Percentiles rank a stretch among this genome's conserved stretches.
Conservation (phyloP, 2,797 vertebrate species). For the Pelochelys cantorii region DNA sequence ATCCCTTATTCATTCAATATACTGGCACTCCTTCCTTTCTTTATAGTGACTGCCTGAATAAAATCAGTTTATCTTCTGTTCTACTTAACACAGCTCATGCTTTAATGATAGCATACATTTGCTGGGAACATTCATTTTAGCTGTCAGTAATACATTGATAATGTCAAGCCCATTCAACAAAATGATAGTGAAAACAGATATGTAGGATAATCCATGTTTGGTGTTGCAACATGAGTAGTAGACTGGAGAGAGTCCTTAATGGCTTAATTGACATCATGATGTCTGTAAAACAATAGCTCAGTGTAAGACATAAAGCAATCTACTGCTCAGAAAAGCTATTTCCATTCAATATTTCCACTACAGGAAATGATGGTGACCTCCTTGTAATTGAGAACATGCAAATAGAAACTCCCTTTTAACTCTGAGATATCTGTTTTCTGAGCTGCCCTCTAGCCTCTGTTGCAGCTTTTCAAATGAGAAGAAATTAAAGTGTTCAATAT, state of each 20-base stretch:
- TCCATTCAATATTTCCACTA: neutral
- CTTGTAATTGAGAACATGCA: neutral
- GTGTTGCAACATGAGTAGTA: neutral
- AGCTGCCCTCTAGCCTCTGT: neutral
- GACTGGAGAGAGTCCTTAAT: neutral
- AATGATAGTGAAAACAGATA: neutral
- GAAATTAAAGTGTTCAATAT: neutral
- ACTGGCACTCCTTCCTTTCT: neutral
- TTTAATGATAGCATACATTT: neutral
- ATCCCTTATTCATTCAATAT: accelerated
- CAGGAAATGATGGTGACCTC: neutral
- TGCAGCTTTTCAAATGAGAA: neutral
- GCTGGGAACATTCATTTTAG: neutral
- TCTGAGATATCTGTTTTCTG: neutral
- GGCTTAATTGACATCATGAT: neutral
- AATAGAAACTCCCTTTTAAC: neutral
- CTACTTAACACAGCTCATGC: neutral
- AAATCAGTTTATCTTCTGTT: neutral
- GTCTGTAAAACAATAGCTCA: neutral
- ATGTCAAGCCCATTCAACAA: neutral
- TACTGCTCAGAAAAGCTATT: neutral
- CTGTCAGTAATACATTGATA: neutral
- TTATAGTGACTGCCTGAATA: neutral
- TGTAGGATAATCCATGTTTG: accelerated
- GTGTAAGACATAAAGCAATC: neutral